Percentiles rank a stretch among this genome's conserved stretches.
Conservation (phyloP, 1,140 invertebrate genomes). For the Drosophila truncata region DNA sequence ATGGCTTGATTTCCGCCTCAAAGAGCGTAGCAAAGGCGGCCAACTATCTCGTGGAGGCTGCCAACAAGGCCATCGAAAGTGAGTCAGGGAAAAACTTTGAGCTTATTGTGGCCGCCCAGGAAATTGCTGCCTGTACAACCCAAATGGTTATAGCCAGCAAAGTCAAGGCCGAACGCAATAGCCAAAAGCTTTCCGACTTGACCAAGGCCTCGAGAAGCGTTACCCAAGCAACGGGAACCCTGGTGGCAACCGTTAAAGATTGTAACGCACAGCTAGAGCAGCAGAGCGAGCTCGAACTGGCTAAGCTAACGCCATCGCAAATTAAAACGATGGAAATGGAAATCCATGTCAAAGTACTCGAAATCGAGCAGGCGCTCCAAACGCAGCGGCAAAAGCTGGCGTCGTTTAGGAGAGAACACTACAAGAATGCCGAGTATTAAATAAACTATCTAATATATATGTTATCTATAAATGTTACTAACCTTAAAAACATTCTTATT, state of each 20-base stretch:
- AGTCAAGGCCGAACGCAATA: slow-evolving; percentile 94
- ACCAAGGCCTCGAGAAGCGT: slow-evolving; percentile 95
- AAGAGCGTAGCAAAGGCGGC: slow-evolving; percentile 98
- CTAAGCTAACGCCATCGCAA: slow-evolving; percentile 95
- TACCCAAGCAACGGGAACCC: slow-evolving; percentile 94
- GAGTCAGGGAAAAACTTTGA: slow-evolving; percentile 91
- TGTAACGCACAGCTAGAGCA: slow-evolving; percentile 95
- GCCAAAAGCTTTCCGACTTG: slow-evolving; percentile 91
- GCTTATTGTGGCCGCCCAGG: slow-evolving; percentile 97
- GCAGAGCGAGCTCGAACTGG: slow-evolving; percentile 96
- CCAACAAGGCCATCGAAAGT: slow-evolving; percentile 95
- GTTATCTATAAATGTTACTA: slow-evolving; percentile 30
- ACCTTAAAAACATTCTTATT: slow-evolving; percentile 25
- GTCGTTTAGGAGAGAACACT: slow-evolving; percentile 96
- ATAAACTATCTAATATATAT: slow-evolving; percentile 18
- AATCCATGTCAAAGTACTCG: slow-evolving; percentile 95
- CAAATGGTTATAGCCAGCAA: slow-evolving; percentile 98
- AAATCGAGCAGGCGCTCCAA: slow-evolving; percentile 95
- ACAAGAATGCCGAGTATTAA: slow-evolving; percentile 86
- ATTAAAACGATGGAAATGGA: slow-evolving; percentile 98
- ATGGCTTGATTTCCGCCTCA: slow-evolving; percentile 98
- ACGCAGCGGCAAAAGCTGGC: slow-evolving; percentile 94
- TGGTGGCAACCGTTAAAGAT: slow-evolving; percentile 96
- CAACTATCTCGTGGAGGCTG: slow-evolving; percentile 95
- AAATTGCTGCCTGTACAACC: slow-evolving; percentile 98